Evolutionary conservation across 2,888 invertebrate species (phyloP).

Genomic region (Cataglyphis livida): DNA sequence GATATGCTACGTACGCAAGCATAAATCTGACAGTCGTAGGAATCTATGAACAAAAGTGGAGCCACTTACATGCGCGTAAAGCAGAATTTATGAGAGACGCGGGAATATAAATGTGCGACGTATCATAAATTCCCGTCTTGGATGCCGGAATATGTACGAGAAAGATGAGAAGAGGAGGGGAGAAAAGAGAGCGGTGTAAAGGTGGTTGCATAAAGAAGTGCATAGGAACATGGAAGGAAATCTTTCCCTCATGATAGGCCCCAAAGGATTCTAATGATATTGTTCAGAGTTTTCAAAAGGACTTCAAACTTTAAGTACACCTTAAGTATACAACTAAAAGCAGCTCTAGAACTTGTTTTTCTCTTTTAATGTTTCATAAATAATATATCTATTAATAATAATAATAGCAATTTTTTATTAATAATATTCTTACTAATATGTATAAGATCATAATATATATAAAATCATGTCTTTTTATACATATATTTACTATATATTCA

Average conservation of each 20-base stretch:
- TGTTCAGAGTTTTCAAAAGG: slow-evolving; percentile 74
- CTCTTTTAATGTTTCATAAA: slow-evolving; percentile 22
- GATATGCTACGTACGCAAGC: slow-evolving; percentile 59
- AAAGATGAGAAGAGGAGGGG: not conserved
- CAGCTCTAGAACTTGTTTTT: not conserved
- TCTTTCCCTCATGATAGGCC: slow-evolving; percentile 54
- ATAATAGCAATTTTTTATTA: slow-evolving; percentile 5
- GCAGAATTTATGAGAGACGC: slow-evolving; percentile 78
- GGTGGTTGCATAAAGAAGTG: slow-evolving; percentile 4
- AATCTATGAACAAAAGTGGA: slow-evolving; percentile 83
- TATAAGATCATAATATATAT: not conserved
- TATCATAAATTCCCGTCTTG: slow-evolving; percentile 78
- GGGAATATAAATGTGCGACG: slow-evolving; percentile 80
- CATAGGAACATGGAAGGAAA: slow-evolving; percentile 52
- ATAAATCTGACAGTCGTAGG: slow-evolving; percentile 80
- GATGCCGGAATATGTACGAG: slow-evolving; percentile 45
- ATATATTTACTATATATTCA: not conserved
- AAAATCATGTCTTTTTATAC: not conserved
- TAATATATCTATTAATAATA: not conserved
- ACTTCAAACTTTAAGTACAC: slow-evolving; percentile 58
- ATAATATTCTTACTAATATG: slow-evolving; percentile 1
- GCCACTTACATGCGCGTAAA: slow-evolving; percentile 82
- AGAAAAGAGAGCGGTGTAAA: slow-evolving; percentile 24
- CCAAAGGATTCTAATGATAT: slow-evolving; percentile 78
- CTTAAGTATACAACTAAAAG: slow-evolving; percentile 30